Conservation (phyloP, 2,113 vertebrate genomes). For the Seriola dumerili region DNA sequence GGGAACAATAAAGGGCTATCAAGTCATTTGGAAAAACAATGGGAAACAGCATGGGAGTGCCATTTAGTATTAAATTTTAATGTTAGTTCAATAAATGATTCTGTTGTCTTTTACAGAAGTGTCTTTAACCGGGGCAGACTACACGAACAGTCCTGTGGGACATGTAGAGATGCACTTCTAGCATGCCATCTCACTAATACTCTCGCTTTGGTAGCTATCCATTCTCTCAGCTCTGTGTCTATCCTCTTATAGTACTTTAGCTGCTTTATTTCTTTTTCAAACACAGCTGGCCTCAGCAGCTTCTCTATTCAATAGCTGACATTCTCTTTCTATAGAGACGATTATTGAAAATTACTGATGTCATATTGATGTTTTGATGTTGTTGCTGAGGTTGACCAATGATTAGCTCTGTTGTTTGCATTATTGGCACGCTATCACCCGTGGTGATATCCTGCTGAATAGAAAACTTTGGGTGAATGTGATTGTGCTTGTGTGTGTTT, state of each 20-base stretch:
- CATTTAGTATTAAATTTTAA: constrained; percentile 87
- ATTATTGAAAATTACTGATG: constrained; percentile 69
- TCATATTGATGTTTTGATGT: constrained; percentile 60
- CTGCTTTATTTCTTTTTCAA: constrained; percentile 10
- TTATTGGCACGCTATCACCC: constrained; percentile 45
- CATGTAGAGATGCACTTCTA: constrained; percentile 53
- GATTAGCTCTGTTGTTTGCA: constrained; percentile 65
- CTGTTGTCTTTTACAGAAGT: constrained; percentile 79
- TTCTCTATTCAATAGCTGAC: constrained; percentile 18
- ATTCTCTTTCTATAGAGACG: constrained; percentile 44
- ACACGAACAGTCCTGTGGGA: constrained; percentile 64
- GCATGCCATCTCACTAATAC: constrained; percentile 43
- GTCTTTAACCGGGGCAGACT: constrained; percentile 67
- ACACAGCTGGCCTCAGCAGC: constrained; percentile 3
- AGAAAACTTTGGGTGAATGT: constrained; percentile 37
- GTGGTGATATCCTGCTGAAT: constrained; percentile 34
- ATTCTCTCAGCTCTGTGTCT: constrained; percentile 20
- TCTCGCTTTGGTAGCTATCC: constrained; percentile 14
- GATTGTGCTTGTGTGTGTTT: constrained; percentile 19
- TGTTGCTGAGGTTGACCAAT: constrained; percentile 61
- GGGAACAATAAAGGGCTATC: constrained; percentile 87
- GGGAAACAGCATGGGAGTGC: constrained; percentile 84
- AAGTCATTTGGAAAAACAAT: constrained; percentile 91
- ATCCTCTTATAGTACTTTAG: constrained; percentile 16
- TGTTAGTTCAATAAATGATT: constrained; percentile 82